Evolutionary conservation across 1,140 invertebrate genomes (phyloP).

Genomic region (Drosophila parabipectinata): DNA sequence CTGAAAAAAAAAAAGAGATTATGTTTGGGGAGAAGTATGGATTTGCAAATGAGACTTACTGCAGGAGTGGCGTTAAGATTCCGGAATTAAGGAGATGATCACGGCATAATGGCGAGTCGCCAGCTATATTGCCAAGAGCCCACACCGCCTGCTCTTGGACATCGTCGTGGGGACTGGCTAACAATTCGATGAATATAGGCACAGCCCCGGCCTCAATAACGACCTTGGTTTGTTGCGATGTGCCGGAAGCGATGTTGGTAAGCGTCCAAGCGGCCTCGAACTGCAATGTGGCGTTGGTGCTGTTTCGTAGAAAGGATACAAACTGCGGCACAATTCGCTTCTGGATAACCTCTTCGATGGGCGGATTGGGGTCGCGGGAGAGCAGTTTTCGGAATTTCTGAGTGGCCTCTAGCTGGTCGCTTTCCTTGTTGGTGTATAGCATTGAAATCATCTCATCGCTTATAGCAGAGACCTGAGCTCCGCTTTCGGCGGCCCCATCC

Average conservation of each 20-base stretch:
- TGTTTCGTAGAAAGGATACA: slow-evolving; percentile 96
- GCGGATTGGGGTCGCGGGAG: slow-evolving; percentile 98
- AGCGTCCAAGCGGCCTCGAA: slow-evolving; percentile 99
- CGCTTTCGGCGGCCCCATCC: slow-evolving; percentile 12
- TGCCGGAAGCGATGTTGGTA: slow-evolving; percentile 99
- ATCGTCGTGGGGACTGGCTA: slow-evolving; percentile 94
- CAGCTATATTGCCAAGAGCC: slow-evolving; percentile 97
- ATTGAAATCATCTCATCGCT: slow-evolving; percentile 93
- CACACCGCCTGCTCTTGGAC: slow-evolving; percentile 98
- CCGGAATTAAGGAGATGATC: slow-evolving; percentile 95
- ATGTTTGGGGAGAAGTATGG: slow-evolving; percentile 11
- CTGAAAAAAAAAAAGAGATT: slow-evolving; percentile 84
- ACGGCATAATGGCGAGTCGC: slow-evolving; percentile 96
- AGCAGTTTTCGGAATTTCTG: slow-evolving; percentile 98
- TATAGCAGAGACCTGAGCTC: slow-evolving; percentile 84
- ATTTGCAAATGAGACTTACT: slow-evolving; percentile 87
- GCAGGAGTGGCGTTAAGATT: slow-evolving; percentile 94
- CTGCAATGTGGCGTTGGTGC: slow-evolving; percentile 92
- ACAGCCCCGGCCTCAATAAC: slow-evolving; percentile 98
- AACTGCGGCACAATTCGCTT: slow-evolving; percentile 98
- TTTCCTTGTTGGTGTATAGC: slow-evolving; percentile 92
- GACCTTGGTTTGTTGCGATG: slow-evolving; percentile 95
- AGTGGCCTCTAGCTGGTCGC: slow-evolving; percentile 94
- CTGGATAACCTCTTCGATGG: slow-evolving; percentile 99
- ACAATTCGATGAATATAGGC: slow-evolving; percentile 94